These are phyloP conservation scores for Macrosteles quadrilineatus DNA, from an alignment of 1,140 invertebrate species.

Conservation along the genomic window DNA sequence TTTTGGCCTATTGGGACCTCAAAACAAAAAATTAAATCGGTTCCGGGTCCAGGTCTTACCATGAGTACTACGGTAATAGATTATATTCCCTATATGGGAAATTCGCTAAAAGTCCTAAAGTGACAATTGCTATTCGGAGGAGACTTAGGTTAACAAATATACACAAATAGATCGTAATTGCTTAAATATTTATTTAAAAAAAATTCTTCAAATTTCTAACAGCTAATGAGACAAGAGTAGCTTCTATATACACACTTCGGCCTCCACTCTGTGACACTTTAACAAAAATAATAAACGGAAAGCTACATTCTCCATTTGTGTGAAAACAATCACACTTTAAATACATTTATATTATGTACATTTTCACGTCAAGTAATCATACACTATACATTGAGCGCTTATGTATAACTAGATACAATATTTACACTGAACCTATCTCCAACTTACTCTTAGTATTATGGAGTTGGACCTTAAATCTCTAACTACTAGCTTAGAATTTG, in stretches of 20 bases:
- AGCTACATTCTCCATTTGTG: slow-evolving; percentile 13
- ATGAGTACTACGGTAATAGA: too few species aligned
- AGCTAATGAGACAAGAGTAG: slow-evolving; percentile 16
- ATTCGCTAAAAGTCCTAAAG: too few species aligned
- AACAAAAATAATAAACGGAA: slow-evolving; percentile 19
- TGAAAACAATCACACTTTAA: background rate
- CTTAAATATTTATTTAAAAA: slow-evolving; percentile 25
- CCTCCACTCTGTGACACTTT: background rate
- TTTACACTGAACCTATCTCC: background rate
- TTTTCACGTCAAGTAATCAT: background rate
- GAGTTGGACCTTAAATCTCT: too few species aligned
- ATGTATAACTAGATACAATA: slow-evolving; percentile 10
- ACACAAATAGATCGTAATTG: slow-evolving; percentile 7
- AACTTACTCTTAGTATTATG: too few species aligned
- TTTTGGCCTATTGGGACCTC: too few species aligned
- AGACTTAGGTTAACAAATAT: too few species aligned
- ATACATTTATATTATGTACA: background rate
- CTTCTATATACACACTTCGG: background rate
- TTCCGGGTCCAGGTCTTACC: too few species aligned
- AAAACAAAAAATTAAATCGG: too few species aligned
- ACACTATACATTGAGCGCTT: slow-evolving; percentile 26
- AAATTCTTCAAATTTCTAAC: slow-evolving; percentile 22
- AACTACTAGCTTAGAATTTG: too few species aligned
- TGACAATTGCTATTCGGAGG: too few species aligned
- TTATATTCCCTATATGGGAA: too few species aligned